Evolutionary conservation across 2,113 vertebrate species (phyloP).

Genomic region (Gymnogyps californianus): DNA sequence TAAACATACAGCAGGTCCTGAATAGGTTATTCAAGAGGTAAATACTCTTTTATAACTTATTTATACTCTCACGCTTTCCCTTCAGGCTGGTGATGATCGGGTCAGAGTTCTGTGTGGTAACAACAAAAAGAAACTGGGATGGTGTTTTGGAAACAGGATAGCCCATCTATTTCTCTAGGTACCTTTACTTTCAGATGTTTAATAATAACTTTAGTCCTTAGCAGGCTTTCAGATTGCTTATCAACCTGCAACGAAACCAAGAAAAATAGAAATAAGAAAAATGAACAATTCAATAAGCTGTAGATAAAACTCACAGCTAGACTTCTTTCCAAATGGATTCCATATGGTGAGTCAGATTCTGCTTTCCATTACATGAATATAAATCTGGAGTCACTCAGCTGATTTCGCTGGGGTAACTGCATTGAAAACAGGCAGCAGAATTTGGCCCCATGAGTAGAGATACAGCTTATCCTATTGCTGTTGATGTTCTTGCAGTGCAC

Average conservation of each 20-base stretch:
- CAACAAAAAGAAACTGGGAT: neutral
- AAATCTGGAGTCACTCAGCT: conserved; percentile 57
- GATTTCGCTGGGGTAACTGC: conserved; percentile 11
- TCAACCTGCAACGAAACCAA: conserved; percentile 23
- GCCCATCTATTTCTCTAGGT: neutral
- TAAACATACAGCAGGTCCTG: conserved; percentile 12
- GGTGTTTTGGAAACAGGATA: conserved; percentile 12
- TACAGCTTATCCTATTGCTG: conserved; percentile 43
- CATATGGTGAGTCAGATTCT: conserved; percentile 47
- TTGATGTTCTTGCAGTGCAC: conserved; percentile 41
- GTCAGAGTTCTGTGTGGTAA: conserved; percentile 6
- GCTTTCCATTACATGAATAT: conserved; percentile 47
- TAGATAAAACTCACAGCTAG: conserved; percentile 41
- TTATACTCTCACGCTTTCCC: neutral
- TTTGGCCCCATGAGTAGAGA: conserved; percentile 21
- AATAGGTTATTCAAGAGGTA: neutral
- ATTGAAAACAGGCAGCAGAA: conserved; percentile 41
- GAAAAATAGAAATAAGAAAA: conserved; percentile 49
- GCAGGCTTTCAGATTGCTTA: conserved; percentile 40
- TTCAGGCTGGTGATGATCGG: neutral
- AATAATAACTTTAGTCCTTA: neutral
- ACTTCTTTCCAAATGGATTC: conserved; percentile 49
- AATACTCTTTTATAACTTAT: neutral
- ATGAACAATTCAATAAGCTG: conserved; percentile 47
- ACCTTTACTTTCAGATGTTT: conserved; percentile 3